These are phyloP conservation scores for Arremon brunneinucha DNA, from an alignment of 2,797 vertebrate genomes.

Conservation along the genomic window DNA sequence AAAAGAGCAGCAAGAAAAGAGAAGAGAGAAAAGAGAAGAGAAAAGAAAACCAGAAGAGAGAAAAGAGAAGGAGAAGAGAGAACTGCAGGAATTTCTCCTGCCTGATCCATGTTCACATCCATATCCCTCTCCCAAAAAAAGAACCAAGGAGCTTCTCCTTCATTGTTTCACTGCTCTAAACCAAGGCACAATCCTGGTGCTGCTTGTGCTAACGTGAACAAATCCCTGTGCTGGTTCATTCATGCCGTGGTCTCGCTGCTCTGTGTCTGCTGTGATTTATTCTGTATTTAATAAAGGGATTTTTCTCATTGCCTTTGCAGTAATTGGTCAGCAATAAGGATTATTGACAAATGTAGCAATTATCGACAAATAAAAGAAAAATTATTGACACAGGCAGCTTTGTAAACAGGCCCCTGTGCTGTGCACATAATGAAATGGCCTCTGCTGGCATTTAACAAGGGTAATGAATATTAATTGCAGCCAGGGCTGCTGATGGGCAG, in stretches of 20 bases:
- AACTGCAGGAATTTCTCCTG: background rate
- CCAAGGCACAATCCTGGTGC: too few species aligned
- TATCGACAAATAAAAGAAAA: background rate
- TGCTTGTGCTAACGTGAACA: background rate
- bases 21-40: too few species aligned
- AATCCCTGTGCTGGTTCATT: background rate
- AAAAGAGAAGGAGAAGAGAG: accelerated
- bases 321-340: background rate
- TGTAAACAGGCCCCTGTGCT: background rate
- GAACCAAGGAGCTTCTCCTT: background rate
- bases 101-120: background rate
- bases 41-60: too few species aligned
- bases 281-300: background rate
- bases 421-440: background rate
- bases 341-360: background rate
- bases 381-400: background rate
- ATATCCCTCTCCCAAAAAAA: accelerated
- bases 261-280: background rate
- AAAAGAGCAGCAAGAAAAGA: too few species aligned
- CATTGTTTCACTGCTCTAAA: accelerated
- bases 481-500: background rate
- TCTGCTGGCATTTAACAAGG: background rate
- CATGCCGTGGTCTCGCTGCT: accelerated
- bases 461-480: background rate
- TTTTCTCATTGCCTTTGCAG: background rate